Conservation (phyloP, 2,888 invertebrate genomes). For the Tridacna crocea region DNA sequence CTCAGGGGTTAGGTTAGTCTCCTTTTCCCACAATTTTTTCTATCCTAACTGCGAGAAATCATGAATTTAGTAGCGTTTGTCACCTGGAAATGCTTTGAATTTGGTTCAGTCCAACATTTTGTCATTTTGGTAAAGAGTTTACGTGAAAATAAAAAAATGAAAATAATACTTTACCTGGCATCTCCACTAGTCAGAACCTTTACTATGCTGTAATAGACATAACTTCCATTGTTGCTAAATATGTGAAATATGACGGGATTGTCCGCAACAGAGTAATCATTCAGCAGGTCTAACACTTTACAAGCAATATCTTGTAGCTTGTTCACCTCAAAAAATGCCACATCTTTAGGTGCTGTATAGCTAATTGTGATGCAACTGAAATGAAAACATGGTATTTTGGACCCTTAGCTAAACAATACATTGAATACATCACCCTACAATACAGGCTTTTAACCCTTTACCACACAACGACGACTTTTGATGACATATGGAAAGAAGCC, state of each 20-base stretch:
- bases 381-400: slow-evolving; percentile 44
- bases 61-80: too few species aligned
- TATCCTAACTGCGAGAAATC: too few species aligned
- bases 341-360: slow-evolving; percentile 89
- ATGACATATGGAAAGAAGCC: too few species aligned
- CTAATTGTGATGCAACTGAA: slow-evolving; percentile 89
- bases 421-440: too few species aligned
- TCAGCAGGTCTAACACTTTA: slow-evolving; percentile 88
- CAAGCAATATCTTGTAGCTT: slow-evolving; percentile 88
- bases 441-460: too few species aligned
- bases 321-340: slow-evolving; percentile 88
- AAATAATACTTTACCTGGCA: slow-evolving; percentile 36
- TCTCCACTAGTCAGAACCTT: slow-evolving; percentile 84
- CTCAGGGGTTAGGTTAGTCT: too few species aligned
- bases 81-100: too few species aligned
- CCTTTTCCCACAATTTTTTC: too few species aligned
- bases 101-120: too few species aligned
- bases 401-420: background rate
- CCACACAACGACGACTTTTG: too few species aligned
- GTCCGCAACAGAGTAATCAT: slow-evolving; percentile 88
- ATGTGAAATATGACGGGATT: slow-evolving; percentile 91
- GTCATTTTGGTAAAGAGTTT: too few species aligned
- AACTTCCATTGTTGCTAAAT: slow-evolving; percentile 91
- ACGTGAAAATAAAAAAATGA: too few species aligned
- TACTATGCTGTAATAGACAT: slow-evolving; percentile 89